These are phyloP conservation scores for Tiphia femorata DNA, from an alignment of 2,888 invertebrate genomes.

Conservation along the genomic window DNA sequence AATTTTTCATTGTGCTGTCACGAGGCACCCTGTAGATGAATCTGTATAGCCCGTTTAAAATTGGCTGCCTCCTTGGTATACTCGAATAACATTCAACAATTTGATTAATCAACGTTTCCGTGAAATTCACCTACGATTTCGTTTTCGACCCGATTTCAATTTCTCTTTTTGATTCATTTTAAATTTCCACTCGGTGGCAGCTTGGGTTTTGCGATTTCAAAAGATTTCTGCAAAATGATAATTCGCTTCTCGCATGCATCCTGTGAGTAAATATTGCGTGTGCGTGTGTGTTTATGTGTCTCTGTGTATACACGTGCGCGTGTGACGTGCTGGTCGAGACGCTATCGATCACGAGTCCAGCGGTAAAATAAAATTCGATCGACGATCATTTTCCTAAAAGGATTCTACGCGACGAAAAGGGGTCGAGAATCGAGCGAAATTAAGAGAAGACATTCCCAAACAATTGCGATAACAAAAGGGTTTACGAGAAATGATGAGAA, in stretches of 20 bases:
- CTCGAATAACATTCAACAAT: no score
- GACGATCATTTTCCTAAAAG: no score
- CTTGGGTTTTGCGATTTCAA: background rate
- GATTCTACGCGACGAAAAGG: no score
- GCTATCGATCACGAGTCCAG: constrained; percentile 16
- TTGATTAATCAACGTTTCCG: background rate
- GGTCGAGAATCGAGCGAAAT: no score
- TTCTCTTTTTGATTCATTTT: background rate
- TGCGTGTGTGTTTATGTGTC: background rate
- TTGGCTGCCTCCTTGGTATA: background rate
- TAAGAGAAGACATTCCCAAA: no score
- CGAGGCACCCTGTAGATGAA: constrained; percentile 36
- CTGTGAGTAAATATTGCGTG: no score
- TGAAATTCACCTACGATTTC: background rate
- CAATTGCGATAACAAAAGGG: no score
- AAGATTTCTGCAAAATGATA: no score
- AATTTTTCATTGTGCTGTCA: background rate
- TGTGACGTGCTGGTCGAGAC: no score
- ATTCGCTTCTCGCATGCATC: no score
- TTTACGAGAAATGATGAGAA: no score
- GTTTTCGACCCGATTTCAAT: background rate
- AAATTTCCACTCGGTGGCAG: background rate
- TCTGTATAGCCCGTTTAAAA: background rate
- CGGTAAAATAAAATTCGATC: constrained; percentile 6
- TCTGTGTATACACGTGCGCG: background rate